A percentile compares a stretch with the other conserved stretches of the same genome.
Conservation (phyloP, 1,140 invertebrate genomes). For the Copidosoma floridanum region DNA sequence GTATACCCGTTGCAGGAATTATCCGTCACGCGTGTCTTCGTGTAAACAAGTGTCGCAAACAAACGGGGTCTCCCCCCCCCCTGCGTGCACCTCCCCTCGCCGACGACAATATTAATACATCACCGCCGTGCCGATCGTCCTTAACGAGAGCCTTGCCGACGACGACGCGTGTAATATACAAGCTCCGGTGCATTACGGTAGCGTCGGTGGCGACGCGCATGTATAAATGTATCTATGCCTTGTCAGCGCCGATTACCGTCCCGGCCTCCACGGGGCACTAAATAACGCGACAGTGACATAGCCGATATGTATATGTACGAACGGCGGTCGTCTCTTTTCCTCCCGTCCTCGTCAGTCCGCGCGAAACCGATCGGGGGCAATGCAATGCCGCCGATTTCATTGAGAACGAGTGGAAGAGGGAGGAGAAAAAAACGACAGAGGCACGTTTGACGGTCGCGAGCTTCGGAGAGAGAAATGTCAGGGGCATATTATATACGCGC, state of each 20-base stretch:
- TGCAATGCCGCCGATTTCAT: conserved; percentile 32
- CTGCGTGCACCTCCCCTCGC: background rate
- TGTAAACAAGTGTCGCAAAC: conserved; percentile 2
- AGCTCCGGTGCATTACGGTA: too few species aligned
- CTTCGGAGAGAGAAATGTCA: background rate
- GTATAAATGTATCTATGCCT: conserved; percentile 29
- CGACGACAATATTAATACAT: conserved; percentile 22
- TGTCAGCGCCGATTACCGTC: conserved; percentile 16
- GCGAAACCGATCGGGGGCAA: conserved; percentile 36
- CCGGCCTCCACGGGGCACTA: background rate
- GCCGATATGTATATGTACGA: too few species aligned
- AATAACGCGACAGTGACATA: conserved; percentile 26
- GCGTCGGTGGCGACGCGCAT: too few species aligned
- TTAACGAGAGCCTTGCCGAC: conserved; percentile 12
- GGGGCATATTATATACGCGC: too few species aligned
- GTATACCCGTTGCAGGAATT: too few species aligned
- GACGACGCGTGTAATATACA: background rate
- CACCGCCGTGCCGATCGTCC: background rate
- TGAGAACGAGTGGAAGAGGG: conserved; percentile 12
- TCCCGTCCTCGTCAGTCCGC: conserved; percentile 29
- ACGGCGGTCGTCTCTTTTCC: too few species aligned
- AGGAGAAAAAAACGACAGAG: conserved; percentile 18
- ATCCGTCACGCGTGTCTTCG: background rate
- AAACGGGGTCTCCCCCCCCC: background rate
- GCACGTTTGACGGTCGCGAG: background rate